Evolutionary conservation across 2,797 vertebrate genomes (phyloP).

Genomic region (Apogon hyalosoma): DNA sequence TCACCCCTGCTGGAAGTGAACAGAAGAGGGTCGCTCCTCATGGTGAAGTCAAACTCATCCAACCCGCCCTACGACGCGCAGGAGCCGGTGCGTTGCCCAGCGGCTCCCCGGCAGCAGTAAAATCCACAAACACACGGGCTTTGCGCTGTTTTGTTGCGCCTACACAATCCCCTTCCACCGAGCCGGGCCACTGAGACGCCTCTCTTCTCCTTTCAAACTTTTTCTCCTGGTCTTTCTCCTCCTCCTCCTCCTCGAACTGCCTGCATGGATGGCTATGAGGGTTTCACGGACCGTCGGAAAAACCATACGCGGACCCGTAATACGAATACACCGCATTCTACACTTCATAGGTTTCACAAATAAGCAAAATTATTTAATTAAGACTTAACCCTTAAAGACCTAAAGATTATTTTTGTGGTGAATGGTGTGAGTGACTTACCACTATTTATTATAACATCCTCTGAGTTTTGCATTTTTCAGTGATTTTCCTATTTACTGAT

Average conservation of each 20-base stretch:
- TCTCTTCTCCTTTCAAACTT: conserved; percentile 56
- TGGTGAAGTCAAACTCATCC: conserved; percentile 75
- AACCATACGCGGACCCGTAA: fast-evolving
- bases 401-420: no score
- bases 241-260: conserved; percentile 31
- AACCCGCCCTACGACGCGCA: conserved; percentile 53
- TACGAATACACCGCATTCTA: not conserved
- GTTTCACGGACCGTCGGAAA: conserved; percentile 41
- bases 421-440: no score
- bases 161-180: conserved; percentile 15
- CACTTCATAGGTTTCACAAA: no score
- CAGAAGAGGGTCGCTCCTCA: conserved; percentile 85
- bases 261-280: conserved; percentile 37
- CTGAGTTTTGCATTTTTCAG: no score
- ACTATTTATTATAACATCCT: no score
- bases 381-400: no score
- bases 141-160: not conserved
- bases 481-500: no score
- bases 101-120: conserved; percentile 52
- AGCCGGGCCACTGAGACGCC: conserved; percentile 40
- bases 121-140: conserved; percentile 33
- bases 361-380: no score
- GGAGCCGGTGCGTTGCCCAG: conserved; percentile 58
- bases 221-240: conserved; percentile 43
- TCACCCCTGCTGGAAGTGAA: conserved; percentile 86